phyloP scores from a whole-genome alignment of 2,888 invertebrate genomes.

The Uloborus plumipes region DNA sequence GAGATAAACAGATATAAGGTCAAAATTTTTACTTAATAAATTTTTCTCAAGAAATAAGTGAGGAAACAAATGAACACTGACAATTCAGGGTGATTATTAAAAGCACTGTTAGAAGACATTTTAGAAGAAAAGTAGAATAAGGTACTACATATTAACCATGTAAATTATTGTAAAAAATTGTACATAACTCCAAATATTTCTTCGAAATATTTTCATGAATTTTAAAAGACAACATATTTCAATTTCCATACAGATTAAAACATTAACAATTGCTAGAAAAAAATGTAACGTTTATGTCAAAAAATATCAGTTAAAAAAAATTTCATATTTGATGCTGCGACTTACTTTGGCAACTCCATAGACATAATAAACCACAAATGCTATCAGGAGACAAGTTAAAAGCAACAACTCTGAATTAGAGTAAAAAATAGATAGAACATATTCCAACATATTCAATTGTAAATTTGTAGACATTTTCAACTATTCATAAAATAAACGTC shows the following conservation, averaged over 20 bases:
- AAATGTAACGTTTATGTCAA: neutral
- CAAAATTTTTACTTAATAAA: neutral
- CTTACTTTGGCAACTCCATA: slow-evolving; percentile 25
- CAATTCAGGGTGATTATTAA: too few relatives aligned
- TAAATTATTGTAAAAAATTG: too few relatives aligned
- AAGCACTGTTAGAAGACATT: too few relatives aligned
- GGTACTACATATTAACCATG: too few relatives aligned
- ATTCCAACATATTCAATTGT: neutral
- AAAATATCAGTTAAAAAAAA: neutral
- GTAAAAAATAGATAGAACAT: neutral
- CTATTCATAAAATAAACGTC: too few relatives aligned
- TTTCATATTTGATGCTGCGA: neutral
- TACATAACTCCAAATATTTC: too few relatives aligned
- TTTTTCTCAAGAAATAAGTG: too few relatives aligned
- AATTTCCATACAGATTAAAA: too few relatives aligned
- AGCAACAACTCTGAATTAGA: slow-evolving; percentile 6
- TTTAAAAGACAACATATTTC: too few relatives aligned
- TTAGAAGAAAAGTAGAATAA: too few relatives aligned
- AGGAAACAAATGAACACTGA: too few relatives aligned
- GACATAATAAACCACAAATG: slow-evolving; percentile 19
- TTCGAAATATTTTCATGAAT: too few relatives aligned
- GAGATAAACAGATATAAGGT: neutral
- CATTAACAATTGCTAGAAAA: neutral
- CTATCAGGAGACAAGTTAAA: neutral
- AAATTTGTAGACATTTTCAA: slow-evolving; percentile 12